These are phyloP conservation scores for Callipepla californica DNA, from an alignment of 2,113 vertebrate species.

Conservation along the genomic window DNA sequence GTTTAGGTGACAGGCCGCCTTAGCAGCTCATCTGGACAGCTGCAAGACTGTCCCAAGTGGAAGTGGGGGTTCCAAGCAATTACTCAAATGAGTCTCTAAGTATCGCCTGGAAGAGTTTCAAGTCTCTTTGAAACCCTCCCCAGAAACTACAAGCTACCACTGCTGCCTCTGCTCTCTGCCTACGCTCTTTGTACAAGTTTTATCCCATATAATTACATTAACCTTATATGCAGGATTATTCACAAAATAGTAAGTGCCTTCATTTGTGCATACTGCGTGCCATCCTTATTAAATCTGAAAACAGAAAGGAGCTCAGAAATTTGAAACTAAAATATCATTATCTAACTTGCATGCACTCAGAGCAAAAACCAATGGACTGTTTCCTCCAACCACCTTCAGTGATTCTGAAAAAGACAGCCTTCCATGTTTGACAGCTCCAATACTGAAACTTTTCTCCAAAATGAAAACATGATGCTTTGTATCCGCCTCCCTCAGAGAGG, in stretches of 20 bases:
- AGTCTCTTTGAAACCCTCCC: background rate
- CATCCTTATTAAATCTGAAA: background rate
- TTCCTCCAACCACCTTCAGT: background rate
- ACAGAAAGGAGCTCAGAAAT: background rate
- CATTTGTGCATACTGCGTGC: background rate
- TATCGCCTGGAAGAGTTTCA: background rate
- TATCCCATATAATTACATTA: background rate
- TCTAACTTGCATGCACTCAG: background rate
- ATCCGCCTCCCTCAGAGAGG: background rate
- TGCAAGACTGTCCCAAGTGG: background rate
- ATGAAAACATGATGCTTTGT: background rate
- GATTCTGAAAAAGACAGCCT: background rate
- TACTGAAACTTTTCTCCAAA: background rate
- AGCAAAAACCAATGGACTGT: background rate
- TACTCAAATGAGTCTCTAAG: background rate
- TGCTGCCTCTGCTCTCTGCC: background rate
- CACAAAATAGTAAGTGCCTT: background rate
- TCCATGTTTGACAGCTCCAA: background rate
- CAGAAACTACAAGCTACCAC: background rate
- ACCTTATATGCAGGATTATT: background rate
- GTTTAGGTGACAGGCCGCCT: background rate
- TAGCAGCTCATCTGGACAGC: background rate
- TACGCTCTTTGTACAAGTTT: background rate
- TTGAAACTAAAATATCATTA: background rate
- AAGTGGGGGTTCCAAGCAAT: background rate